Evolutionary conservation across 1,140 invertebrate genomes (phyloP).

Genomic region (Trigoniulus corallinus): DNA sequence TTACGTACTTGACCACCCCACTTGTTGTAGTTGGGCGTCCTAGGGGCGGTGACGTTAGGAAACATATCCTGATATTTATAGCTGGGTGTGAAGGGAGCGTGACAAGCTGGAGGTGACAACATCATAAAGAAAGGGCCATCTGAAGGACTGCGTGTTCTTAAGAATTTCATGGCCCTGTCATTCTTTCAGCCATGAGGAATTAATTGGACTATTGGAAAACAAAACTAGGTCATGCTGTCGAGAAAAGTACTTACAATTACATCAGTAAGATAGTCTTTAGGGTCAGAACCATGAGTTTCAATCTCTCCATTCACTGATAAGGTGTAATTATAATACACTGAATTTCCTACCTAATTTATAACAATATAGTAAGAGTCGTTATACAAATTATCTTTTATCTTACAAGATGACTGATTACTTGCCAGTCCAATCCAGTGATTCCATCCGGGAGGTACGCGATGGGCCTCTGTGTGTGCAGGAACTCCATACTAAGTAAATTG

Average conservation of each 20-base stretch:
- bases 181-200: constrained; percentile 27
- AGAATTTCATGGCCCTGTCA: constrained; percentile 38
- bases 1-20: neutral
- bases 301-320: constrained; percentile 61
- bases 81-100: constrained; percentile 65
- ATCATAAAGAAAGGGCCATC: constrained; percentile 59
- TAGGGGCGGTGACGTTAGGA: constrained; percentile 37
- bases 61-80: constrained; percentile 46
- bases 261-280: constrained; percentile 63
- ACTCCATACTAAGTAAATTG: too few relatives aligned
- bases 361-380: constrained; percentile 1
- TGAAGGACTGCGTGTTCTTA: constrained; percentile 19
- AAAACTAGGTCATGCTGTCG: neutral
- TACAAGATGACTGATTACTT: neutral
- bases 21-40: constrained; percentile 54
- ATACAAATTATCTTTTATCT: neutral
- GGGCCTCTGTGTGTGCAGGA: too few relatives aligned
- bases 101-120: constrained; percentile 62
- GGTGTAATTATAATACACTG: constrained; percentile 70
- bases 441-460: constrained; percentile 58
- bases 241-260: constrained; percentile 45
- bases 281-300: constrained; percentile 34
- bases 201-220: constrained; percentile 6
- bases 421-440: constrained; percentile 54
- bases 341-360: constrained; percentile 49